Evolutionary conservation across 2,113 vertebrate species (phyloP), one percentile per base, ranked within the genome.

Genomic region (Gavialis gangeticus): DNA sequence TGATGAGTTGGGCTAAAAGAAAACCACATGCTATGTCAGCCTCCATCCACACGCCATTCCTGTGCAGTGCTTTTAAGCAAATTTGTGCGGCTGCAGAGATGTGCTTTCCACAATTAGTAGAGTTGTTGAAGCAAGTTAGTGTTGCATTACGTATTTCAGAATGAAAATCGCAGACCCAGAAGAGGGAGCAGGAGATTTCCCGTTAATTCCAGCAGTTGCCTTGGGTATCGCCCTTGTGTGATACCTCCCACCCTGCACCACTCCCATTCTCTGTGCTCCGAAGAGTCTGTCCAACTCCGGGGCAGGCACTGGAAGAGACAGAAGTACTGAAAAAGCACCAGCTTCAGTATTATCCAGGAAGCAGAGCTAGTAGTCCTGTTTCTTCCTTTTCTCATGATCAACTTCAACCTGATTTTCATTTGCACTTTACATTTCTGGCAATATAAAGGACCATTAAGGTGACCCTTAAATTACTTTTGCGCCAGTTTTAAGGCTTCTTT

Each of bases 21-120:
- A 2, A 62, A 0, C 0, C 4, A 25, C 27, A 27, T 46, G 24
- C 34, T 30, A 63, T 34, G 17, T 3, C 14, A 56, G 13, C 69
- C 21, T 5, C 90, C 79, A 83, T 37, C 46, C 94, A 73, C 34
- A 14, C 25, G 34, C 21, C 30, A 15, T 46, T 22, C 34, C 37
- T 46, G 22, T 73, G 34, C 34, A 46, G 15, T 24, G 34, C 34
- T 73, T 22, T 73, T 7, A 37, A 21, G 34, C 34, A 73, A 25
- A 22, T 73, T 24, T 73, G 69, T 73, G 69, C 69, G 25, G 69
- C 34, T 71, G 69, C 34, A 46, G 22, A 30, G 19, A 37, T 12
- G 10, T 4, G 12, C 67, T 37, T 37, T 37, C 22, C 67, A 15
- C 12, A 19, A 25, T 73, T 15, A 34, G 12, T 24, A 37, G 21